A percentile compares a stretch with the other conserved stretches of the same genome.
Conservation (phyloP, 2,113 vertebrate genomes). For the Genyomyrus donnyi region DNA sequence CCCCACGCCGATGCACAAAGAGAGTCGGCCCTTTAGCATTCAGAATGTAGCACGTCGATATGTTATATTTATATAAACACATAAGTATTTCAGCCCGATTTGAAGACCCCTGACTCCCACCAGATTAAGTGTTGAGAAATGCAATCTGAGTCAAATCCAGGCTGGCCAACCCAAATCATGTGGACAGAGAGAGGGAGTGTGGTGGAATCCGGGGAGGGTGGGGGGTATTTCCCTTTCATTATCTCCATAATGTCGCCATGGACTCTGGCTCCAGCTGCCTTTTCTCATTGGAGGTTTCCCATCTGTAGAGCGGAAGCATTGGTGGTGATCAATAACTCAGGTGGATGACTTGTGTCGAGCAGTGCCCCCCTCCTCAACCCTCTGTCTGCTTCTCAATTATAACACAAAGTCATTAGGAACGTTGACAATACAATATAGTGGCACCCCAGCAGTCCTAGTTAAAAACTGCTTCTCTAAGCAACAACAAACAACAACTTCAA, state of each 20-base stretch:
- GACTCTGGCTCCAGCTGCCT: slow-evolving; percentile 32
- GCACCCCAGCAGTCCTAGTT: slow-evolving; percentile 44
- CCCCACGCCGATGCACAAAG: slow-evolving; percentile 41
- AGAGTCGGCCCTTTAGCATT: slow-evolving; percentile 54
- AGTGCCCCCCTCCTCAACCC: slow-evolving; percentile 19
- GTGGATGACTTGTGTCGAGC: slow-evolving; percentile 22
- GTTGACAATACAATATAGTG: slow-evolving; percentile 58
- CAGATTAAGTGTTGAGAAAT: slow-evolving; percentile 56
- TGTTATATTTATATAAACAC: slow-evolving; percentile 45
- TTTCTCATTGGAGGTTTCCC: slow-evolving; percentile 25
- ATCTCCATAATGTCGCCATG: slow-evolving; percentile 45
- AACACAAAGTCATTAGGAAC: slow-evolving; percentile 55
- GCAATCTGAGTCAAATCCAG: slow-evolving; percentile 51
- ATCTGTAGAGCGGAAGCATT: slow-evolving; percentile 32
- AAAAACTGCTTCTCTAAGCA: slow-evolving; percentile 56
- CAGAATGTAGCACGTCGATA: slow-evolving; percentile 53
- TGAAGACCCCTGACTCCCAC: slow-evolving; percentile 49
- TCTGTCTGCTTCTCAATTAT: slow-evolving; percentile 50
- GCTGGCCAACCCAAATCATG: slow-evolving; percentile 40
- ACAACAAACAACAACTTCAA: slow-evolving; percentile 62
- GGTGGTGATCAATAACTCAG: slow-evolving; percentile 40
- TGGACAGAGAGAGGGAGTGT: slow-evolving; percentile 3
- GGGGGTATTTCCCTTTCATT: slow-evolving; percentile 35
- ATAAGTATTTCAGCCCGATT: slow-evolving; percentile 48
- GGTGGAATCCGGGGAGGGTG: not conserved